Conservation (phyloP, 2,113 vertebrate species). For the Chrysemys picta region DNA sequence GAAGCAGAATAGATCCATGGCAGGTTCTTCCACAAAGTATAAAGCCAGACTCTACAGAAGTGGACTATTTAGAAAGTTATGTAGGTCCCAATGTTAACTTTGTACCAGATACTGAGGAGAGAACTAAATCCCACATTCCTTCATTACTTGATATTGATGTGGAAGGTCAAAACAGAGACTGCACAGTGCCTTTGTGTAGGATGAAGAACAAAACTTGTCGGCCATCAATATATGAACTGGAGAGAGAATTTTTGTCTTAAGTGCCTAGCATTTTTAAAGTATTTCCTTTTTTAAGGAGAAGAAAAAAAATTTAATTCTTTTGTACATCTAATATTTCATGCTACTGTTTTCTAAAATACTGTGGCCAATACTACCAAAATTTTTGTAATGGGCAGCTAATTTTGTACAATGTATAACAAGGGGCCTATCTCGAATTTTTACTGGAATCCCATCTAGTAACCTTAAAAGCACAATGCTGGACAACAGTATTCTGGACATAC, state of each 20-base stretch:
- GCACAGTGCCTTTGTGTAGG: conserved; percentile 89
- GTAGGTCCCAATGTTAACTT: conserved; percentile 65
- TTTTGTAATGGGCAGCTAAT: conserved; percentile 31
- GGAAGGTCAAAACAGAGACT: conserved; percentile 90
- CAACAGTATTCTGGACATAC: neutral
- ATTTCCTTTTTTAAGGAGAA: conserved; percentile 42
- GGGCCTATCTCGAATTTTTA: neutral
- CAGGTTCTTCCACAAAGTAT: conserved; percentile 76
- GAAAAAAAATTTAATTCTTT: neutral
- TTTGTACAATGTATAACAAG: neutral
- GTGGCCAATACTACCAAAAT: conserved; percentile 45
- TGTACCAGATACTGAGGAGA: conserved; percentile 73
- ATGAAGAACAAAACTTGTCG: conserved; percentile 83
- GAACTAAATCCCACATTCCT: conserved; percentile 69
- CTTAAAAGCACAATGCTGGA: conserved; percentile 22
- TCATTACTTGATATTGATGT: conserved; percentile 87
- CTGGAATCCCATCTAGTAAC: conserved; percentile 9
- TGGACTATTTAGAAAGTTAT: conserved; percentile 73
- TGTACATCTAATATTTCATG: conserved; percentile 44
- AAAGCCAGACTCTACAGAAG: conserved; percentile 82
- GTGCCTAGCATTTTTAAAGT: conserved; percentile 59
- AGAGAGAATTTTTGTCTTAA: conserved; percentile 91
- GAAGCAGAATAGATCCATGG: conserved; percentile 80
- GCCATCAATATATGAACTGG: conserved; percentile 86
- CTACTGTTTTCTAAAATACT: conserved; percentile 69